These are phyloP conservation scores for Oreochromis grahami DNA, from an alignment of 2,797 vertebrate genomes.

Conservation along the genomic window DNA sequence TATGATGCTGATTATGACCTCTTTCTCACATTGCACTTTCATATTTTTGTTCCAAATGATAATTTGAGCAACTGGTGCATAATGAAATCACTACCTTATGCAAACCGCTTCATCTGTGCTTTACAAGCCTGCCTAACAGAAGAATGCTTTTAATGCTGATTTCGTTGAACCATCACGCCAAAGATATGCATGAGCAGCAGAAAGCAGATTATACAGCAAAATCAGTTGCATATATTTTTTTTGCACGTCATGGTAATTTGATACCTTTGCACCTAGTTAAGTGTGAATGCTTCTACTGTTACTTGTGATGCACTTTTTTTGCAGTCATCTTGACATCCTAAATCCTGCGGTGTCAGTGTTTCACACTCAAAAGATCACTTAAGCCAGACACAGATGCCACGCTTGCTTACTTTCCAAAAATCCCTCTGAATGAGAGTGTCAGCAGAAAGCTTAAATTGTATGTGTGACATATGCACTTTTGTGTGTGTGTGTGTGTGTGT, in stretches of 20 bases:
- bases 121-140: neutral
- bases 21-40: neutral
- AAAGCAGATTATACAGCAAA: neutral
- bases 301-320: constrained; percentile 3
- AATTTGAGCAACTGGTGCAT: neutral
- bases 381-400: neutral
- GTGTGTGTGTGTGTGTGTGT: neutral
- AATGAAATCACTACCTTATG: neutral
- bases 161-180: neutral
- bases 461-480: constrained; percentile 37
- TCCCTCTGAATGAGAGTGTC: constrained; percentile 18
- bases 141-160: neutral
- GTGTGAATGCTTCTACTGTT: neutral
- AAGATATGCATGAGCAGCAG: neutral
- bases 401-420: constrained; percentile 15
- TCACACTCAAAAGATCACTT: neutral
- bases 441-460: constrained; percentile 45
- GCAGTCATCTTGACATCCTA: constrained; percentile 15
- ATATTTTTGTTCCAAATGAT: neutral
- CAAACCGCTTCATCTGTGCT: neutral
- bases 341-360: constrained; percentile 13
- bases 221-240: neutral
- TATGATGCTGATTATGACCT: neutral
- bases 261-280: neutral
- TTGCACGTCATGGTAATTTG: neutral